Evolutionary conservation across 2,113 vertebrate genomes (phyloP).

Genomic region (Serinus canaria): DNA sequence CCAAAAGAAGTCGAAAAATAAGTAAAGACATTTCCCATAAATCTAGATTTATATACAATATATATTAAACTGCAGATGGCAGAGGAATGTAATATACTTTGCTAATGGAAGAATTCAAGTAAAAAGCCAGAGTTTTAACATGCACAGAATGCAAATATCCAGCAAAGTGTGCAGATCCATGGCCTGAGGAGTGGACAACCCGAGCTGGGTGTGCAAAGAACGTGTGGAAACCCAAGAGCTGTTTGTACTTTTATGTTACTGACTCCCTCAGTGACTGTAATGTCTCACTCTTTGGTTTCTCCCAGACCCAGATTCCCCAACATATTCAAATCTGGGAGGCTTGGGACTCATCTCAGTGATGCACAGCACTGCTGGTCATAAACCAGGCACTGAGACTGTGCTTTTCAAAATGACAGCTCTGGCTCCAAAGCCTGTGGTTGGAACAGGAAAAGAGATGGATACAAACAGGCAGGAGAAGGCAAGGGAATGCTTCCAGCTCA

Average conservation of each 20-base stretch:
- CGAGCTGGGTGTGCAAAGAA: neutral
- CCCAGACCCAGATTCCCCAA: neutral
- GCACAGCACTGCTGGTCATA: neutral
- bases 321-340: neutral
- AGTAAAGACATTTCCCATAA: constrained; percentile 18
- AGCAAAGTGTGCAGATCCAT: neutral
- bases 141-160: neutral
- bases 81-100: constrained; percentile 2
- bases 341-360: neutral
- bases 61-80: neutral
- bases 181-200: neutral
- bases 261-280: neutral
- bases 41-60: neutral
- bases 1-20: neutral
- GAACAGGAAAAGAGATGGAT: neutral
- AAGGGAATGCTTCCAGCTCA: neutral
- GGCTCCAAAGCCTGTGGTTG: neutral
- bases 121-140: constrained; percentile 13
- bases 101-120: neutral
- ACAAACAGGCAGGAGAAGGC: neutral
- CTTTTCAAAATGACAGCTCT: neutral
- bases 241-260: neutral
- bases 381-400: neutral
- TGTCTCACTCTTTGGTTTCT: neutral
- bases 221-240: neutral